Evolutionary conservation across 2,113 vertebrate species (phyloP), one percentile per base, ranked within the genome.

Genomic region (Limanda limanda): DNA sequence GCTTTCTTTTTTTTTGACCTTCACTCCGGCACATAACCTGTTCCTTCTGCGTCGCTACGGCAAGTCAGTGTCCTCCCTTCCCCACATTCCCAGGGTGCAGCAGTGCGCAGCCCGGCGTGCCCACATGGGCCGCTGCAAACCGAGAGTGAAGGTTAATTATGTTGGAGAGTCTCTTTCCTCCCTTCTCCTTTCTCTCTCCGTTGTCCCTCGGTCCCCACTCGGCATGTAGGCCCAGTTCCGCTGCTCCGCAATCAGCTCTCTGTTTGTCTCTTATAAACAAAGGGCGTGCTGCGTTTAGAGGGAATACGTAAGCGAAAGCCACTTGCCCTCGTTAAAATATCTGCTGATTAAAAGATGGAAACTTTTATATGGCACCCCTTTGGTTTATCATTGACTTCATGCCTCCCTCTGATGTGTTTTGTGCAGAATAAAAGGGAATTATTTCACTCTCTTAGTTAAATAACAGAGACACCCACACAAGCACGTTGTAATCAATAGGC

Each of bases 81-180:
- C 89, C 95, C 92, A 92, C 93, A 91, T 94, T 94, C 97, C 96
- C 95, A 92, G 91, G 94, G 92, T 94, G 95, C 89, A 76, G 94
- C 95, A 93, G 95, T 94, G 94, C 93, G 92, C 94, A 89, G 90
- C 91, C 90, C 93, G 73, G 85, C 83, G 92, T 94, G 93, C 94
- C 94, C 92, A 86, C 94, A 94, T 56, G 90, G 95, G 94, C 95
- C 95, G 91, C 94, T 95, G 95, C 95, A 93, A 95, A 95, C 92
- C 92, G 95, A 95, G 96, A 96, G 94, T 95, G 95, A 97, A 97
- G 96, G 96, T 97, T 97, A 98, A 98, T 99, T 98, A 96, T 96
- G 95, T 97, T 95, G 95, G 94, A 95, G 94, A 95, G 95, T 93
- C 94, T 95, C 95, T 94, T 95, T 95, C 94, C 93, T 94, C 94